Conservation (phyloP, 2,888 invertebrate species). For the Scaptodrosophila latifasciaeformis region DNA sequence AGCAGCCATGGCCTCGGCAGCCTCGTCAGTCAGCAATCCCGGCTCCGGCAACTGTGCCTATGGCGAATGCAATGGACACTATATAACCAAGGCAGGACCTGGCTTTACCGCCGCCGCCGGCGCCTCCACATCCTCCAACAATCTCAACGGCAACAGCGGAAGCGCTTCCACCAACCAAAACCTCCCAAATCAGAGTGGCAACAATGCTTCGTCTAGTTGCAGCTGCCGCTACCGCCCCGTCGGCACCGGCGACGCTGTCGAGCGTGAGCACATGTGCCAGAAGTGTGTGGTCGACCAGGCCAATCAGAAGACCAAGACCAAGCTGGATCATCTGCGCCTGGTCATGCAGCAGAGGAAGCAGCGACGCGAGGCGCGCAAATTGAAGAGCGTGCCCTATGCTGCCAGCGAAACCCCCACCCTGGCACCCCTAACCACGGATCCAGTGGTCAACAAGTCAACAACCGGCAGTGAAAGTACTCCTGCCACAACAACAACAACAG, state of each 20-base stretch:
- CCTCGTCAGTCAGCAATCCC: too few species aligned
- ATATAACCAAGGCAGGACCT: constrained; percentile 39
- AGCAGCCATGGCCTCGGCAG: constrained; percentile 76
- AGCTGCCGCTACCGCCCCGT: constrained; percentile 60
- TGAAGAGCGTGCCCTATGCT: constrained; percentile 81
- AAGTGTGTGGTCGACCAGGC: constrained; percentile 80
- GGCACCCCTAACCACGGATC: too few species aligned
- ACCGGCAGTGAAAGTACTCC: constrained; percentile 21
- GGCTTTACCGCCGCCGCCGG: constrained; percentile 13
- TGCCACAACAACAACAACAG: constrained; percentile 23
- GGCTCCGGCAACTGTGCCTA: constrained; percentile 45
- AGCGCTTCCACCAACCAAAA: constrained; percentile 14
- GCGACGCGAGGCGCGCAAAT: constrained; percentile 85
- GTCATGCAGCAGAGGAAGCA: constrained; percentile 94
- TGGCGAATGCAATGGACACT: constrained; percentile 66
- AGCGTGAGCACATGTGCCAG: constrained; percentile 68
- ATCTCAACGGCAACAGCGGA: constrained; percentile 20
- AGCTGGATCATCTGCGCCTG: constrained; percentile 89
- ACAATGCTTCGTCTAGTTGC: too few species aligned
- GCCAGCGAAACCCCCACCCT: too few species aligned
- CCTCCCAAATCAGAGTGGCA: constrained; percentile 33
- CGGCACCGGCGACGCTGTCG: constrained; percentile 37
- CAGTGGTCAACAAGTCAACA: too few species aligned
- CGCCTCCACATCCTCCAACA: constrained; percentile 20
- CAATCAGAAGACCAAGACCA: constrained; percentile 87